These are phyloP conservation scores for Spodoptera exigua DNA, from an alignment of 2,888 invertebrate genomes.

Conservation along the genomic window DNA sequence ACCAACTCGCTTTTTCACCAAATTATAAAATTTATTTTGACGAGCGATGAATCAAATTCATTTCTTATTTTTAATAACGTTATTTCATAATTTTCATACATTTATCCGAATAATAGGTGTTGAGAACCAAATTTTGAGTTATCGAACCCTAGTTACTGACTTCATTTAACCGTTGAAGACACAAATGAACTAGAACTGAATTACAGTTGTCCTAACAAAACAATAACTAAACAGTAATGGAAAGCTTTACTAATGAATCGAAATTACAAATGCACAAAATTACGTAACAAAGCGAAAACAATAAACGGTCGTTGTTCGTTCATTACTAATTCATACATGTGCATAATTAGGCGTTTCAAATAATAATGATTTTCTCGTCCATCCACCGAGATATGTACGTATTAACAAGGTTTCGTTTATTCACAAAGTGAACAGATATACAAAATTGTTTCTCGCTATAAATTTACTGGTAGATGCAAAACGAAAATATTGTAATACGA, in stretches of 20 bases:
- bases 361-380: conserved; percentile 40
- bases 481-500: too few relatives aligned
- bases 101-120: too few relatives aligned
- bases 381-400: conserved; percentile 21
- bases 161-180: too few relatives aligned
- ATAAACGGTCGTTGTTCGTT: conserved; percentile 11
- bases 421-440: conserved; percentile 22
- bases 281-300: conserved; percentile 22
- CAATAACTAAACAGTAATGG: conserved; percentile 3
- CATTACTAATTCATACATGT: conserved; percentile 52
- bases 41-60: too few relatives aligned
- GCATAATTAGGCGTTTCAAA: conserved; percentile 53
- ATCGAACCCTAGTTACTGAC: too few relatives aligned
- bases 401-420: conserved; percentile 20
- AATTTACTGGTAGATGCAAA: too few relatives aligned
- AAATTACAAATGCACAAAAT: conserved; percentile 23
- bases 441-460: conserved; percentile 40
- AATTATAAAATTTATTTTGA: too few relatives aligned
- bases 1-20: neutral
- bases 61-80: too few relatives aligned
- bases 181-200: too few relatives aligned
- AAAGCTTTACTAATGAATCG: conserved; percentile 1
- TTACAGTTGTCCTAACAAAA: neutral
- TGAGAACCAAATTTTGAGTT: too few relatives aligned
- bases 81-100: too few relatives aligned